Evolutionary conservation across 2,888 invertebrate genomes (phyloP), one percentile per base, ranked within the genome.

Genomic region (Amaurobius ferox): DNA sequence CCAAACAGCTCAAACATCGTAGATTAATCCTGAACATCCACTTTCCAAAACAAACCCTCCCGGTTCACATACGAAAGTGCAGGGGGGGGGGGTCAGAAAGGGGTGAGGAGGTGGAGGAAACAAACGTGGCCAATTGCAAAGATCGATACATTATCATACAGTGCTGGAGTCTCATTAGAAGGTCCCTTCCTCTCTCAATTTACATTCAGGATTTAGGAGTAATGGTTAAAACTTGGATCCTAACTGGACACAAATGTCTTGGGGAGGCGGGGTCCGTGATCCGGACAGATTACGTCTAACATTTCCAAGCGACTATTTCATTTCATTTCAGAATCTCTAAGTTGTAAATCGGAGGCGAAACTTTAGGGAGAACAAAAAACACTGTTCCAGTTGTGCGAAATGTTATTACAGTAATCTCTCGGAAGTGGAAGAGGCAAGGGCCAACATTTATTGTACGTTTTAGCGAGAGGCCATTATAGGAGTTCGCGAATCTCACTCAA

Each of bases 121-220:
- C 81, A 81, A 73, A 73, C 26, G 32, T 28, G 66, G 70, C 74
- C 81, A 76, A 81, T 81, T 66, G 74, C 39, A 44, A 23, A 23
- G 81, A 72, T 72, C 77, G 72, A 77, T 71, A 40, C 77, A 85
- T 85, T 85, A 85, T 77, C 71, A 85, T 85, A 85, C 19, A 62
- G 70, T 72, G 64, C 71, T 67, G 61, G 23, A 72, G 64, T 85
- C 83, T n/a, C n/a, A 85, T 85, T 85, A 85, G 77, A 19, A 19
- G 13, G 11, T 16, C 44, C 44, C 44, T 2, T 9, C 2, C n/a
- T 16, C 44, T 16, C 6, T 5, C 70, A 35, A 85, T 85, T 71
- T 66, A 44, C 76, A 85, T 77, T 85, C 67, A 77, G 77, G 77
- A 72, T 66, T 64, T 48, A 19, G 64, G 35, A 55, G 32, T 68